phyloP scores from a whole-genome alignment of 2,888 invertebrate species.

The Eurytoma californica region DNA sequence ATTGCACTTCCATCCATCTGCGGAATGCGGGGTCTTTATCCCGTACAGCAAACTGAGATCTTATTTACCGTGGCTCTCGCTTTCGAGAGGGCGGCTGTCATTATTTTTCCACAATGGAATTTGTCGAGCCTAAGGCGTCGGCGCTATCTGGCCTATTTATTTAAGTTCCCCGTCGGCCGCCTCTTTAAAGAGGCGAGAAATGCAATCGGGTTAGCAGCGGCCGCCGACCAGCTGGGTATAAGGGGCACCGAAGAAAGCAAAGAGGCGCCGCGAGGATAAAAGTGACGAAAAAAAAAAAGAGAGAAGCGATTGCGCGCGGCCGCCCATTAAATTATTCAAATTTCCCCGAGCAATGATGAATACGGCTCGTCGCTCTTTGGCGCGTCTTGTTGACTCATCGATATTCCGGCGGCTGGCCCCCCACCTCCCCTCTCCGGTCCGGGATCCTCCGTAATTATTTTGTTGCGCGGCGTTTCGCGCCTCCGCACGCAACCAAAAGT shows the following conservation, averaged over 20 bases:
- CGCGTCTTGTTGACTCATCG: conserved; percentile 24
- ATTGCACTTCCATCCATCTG: background rate
- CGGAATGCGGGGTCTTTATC: background rate
- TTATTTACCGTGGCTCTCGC: background rate
- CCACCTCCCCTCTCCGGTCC: background rate
- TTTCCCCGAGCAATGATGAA: conserved; percentile 21
- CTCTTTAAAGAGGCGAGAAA: conserved; percentile 12
- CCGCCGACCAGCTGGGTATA: no score
- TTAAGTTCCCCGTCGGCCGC: background rate
- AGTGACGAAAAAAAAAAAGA: background rate
- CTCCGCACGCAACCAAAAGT: conserved; percentile 13
- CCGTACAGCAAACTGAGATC: background rate
- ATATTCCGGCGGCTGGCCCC: conserved; percentile 30
- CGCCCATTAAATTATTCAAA: conserved; percentile 44
- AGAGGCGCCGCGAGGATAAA: background rate
- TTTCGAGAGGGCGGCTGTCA: conserved; percentile 7
- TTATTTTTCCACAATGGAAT: conserved; percentile 34
- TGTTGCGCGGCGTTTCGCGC: conserved; percentile 4
- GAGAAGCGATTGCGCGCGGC: background rate
- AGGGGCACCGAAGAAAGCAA: no score
- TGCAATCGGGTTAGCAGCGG: background rate
- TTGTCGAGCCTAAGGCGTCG: conserved; percentile 8
- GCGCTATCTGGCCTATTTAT: conserved; percentile 8
- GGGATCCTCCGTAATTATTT: conserved; percentile 30
- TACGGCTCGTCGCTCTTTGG: conserved; percentile 19